phyloP scores from a whole-genome alignment of 2,113 vertebrate species.

The Thermophis baileyi region DNA sequence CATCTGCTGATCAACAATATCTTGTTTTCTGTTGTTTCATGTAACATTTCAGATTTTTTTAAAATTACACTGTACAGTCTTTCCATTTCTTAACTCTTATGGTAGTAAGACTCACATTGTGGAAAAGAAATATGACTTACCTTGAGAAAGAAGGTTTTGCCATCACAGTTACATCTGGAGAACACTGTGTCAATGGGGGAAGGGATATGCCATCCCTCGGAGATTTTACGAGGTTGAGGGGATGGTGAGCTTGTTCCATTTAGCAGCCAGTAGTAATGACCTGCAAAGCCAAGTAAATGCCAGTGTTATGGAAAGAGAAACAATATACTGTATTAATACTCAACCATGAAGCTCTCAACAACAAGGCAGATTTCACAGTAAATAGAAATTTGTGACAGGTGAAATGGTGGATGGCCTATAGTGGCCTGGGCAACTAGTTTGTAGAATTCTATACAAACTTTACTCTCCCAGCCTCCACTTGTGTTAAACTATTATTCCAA shows the following conservation, averaged over 20 bases:
- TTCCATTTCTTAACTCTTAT: neutral
- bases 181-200: conserved; percentile 92
- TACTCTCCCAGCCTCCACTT: neutral
- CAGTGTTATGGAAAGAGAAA: neutral
- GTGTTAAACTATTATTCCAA: neutral
- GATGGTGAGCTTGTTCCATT: conserved; percentile 69
- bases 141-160: conserved; percentile 95
- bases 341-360: neutral
- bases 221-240: conserved; percentile 76
- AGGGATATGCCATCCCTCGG: conserved; percentile 86
- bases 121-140: conserved; percentile 59
- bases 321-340: neutral
- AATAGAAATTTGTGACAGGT: neutral
- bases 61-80: no score
- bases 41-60: neutral
- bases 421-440: neutral
- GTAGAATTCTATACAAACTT: neutral
- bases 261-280: conserved; percentile 90
- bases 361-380: neutral
- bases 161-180: conserved; percentile 92
- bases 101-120: neutral
- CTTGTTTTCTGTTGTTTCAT: neutral
- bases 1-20: neutral
- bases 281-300: conserved; percentile 54
- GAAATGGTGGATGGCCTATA: neutral